phyloP scores from a whole-genome alignment of 30 jellyfish, hydroid and myxozoan genomes.

The Turritopsis rubra region DNA sequence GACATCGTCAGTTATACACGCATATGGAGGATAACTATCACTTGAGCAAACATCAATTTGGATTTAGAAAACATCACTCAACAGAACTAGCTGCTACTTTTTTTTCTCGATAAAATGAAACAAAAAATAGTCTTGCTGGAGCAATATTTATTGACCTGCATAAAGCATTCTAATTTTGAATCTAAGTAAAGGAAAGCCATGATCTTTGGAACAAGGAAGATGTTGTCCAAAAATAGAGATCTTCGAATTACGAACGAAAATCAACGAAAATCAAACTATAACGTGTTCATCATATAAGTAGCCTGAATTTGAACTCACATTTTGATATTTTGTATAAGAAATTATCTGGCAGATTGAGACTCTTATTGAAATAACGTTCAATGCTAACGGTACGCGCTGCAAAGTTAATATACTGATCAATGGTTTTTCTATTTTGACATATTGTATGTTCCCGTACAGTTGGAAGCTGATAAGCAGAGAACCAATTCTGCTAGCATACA shows the following conservation, averaged over 20 bases:
- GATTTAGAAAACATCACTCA: not conserved
- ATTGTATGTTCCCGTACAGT: too few species aligned
- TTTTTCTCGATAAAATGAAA: not conserved
- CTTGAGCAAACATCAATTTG: not conserved
- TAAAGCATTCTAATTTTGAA: not conserved
- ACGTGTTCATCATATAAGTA: not conserved
- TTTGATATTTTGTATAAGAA: not conserved
- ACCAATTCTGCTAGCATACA: too few species aligned
- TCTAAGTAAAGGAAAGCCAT: not conserved
- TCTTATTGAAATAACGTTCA: too few species aligned
- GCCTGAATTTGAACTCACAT: not conserved
- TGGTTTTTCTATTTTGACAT: too few species aligned
- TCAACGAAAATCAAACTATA: not conserved
- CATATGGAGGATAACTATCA: not conserved
- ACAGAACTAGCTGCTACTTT: conserved; percentile 1
- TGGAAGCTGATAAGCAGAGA: too few species aligned
- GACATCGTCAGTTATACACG: not conserved
- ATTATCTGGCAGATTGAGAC: too few species aligned
- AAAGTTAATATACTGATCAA: too few species aligned
- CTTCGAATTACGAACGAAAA: not conserved
- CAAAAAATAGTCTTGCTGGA: not conserved
- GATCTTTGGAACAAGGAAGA: not conserved
- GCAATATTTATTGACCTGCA: not conserved
- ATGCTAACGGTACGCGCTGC: too few species aligned
- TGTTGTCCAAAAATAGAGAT: not conserved